These are phyloP conservation scores for Moxostoma hubbsi DNA, from an alignment of 2,797 vertebrate species.

Conservation along the genomic window DNA sequence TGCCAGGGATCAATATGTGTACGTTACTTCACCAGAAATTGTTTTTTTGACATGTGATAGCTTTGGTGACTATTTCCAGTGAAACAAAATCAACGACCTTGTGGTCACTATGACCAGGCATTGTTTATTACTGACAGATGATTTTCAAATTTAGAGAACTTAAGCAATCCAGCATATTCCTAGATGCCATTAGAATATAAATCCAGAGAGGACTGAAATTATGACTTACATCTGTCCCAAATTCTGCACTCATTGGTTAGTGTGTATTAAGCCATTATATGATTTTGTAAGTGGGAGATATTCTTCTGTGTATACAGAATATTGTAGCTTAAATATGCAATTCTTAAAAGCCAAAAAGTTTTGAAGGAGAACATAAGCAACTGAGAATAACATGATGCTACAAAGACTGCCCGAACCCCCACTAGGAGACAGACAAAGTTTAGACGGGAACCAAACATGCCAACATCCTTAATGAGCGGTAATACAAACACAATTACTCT, in stretches of 20 bases:
- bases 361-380: slow-evolving; percentile 14
- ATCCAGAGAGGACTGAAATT: slow-evolving; percentile 29
- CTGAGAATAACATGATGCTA: slow-evolving; percentile 50
- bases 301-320: slow-evolving; percentile 35
- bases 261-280: slow-evolving; percentile 9
- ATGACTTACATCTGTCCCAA: background rate
- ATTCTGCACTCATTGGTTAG: background rate
- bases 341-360: slow-evolving; percentile 9
- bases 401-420: slow-evolving; percentile 34
- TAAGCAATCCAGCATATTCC: slow-evolving; percentile 8
- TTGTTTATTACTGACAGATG: background rate
- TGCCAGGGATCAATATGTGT: slow-evolving; percentile 15
- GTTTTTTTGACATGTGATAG: background rate
- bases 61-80: background rate
- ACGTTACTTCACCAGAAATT: background rate
- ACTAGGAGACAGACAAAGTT: slow-evolving; percentile 38
- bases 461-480: slow-evolving; percentile 62
- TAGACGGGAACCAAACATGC: slow-evolving; percentile 56
- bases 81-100: slow-evolving; percentile 11
- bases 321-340: slow-evolving; percentile 66
- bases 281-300: background rate
- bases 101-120: slow-evolving; percentile 13
- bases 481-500: slow-evolving; percentile 51
- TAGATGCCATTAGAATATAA: slow-evolving; percentile 38
- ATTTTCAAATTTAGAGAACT: background rate